Percentiles rank a stretch among this genome's conserved stretches.
Conservation (phyloP, 2,888 invertebrate species). For the Cheiracanthium punctorium region DNA sequence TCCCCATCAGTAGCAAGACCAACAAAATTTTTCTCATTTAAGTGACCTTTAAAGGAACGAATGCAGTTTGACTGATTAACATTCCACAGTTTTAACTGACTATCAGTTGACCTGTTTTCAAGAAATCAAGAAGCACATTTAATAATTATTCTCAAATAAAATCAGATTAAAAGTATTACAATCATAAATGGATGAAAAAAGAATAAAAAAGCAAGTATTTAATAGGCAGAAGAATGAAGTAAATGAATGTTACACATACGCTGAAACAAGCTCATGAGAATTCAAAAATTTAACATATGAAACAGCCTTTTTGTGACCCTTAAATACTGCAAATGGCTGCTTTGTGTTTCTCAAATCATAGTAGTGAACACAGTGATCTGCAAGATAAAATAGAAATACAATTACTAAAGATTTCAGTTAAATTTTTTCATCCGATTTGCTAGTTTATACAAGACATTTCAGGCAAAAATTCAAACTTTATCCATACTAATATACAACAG, state of each 20-base stretch:
- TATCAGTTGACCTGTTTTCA: slow-evolving; percentile 85
- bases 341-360: slow-evolving; percentile 92
- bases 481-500: no score
- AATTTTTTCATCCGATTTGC: no score
- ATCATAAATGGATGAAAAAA: not conserved
- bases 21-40: slow-evolving; percentile 97
- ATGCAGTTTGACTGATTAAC: slow-evolving; percentile 86
- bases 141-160: not conserved
- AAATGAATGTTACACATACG: no score
- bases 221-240: no score
- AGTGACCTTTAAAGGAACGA: slow-evolving; percentile 91
- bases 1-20: slow-evolving; percentile 93
- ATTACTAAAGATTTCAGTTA: no score
- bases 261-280: slow-evolving; percentile 89
- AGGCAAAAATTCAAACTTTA: not conserved
- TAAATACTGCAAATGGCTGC: slow-evolving; percentile 87
- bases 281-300: slow-evolving; percentile 95
- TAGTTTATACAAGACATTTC: not conserved
- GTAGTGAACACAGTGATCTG: slow-evolving; percentile 95
- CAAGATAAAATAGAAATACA: no score
- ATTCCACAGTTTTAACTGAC: slow-evolving; percentile 92
- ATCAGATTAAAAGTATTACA: not conserved
- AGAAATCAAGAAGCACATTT: no score
- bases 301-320: slow-evolving; percentile 94
- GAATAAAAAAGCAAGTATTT: not conserved